Evolutionary conservation across 2,113 vertebrate genomes (phyloP), one percentile per base, ranked within the genome.

Genomic region (Rhabdomys dilectus): DNA sequence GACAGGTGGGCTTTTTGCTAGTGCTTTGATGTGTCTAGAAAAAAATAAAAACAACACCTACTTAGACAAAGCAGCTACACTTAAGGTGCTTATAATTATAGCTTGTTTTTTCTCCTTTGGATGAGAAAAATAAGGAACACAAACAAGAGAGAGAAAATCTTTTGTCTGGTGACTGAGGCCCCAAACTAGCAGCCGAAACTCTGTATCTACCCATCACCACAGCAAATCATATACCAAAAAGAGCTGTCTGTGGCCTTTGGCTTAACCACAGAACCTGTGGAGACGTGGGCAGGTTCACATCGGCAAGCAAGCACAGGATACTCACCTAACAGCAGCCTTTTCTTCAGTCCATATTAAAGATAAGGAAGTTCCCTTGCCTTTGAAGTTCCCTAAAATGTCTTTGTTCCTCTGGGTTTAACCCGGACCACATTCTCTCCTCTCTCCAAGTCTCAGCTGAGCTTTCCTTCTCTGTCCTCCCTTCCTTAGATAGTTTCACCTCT

Each of bases 231-330:
- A 9, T 4, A 51, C 51, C 17, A 2, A 1, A 91, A 89, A 11
- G 26, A 16, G 17, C 6, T 31, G 51, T 24, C 36, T 11, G 0
- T 22, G 48, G 10, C 7, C 0, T 29, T 92, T 42, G 31, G 87
- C 86, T 73, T 0, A 53, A 12, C 5, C 8, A 0, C 72, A 76
- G 21, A 11, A 21, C 31, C 36, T 82, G 1, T 53, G 36, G 45
- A 19, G 15, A 73, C 24, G 8, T 19, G n/a, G 17, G 12, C 1
- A 0, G 24, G 0, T 48, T 51, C 17, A 5, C 51, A 8, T 7
- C 22, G 31, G 51, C 48, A 15, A 82, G 39, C 48, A 26, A 29
- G 56, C 15, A 6, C 12, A 9, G 19, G 36, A 19, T 36, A 45
- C 3, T 34, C n/a, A 48, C n/a, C 80, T 22, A 1, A 68, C 24